Conservation (phyloP, 2,888 invertebrate species). For the Labia minor region DNA sequence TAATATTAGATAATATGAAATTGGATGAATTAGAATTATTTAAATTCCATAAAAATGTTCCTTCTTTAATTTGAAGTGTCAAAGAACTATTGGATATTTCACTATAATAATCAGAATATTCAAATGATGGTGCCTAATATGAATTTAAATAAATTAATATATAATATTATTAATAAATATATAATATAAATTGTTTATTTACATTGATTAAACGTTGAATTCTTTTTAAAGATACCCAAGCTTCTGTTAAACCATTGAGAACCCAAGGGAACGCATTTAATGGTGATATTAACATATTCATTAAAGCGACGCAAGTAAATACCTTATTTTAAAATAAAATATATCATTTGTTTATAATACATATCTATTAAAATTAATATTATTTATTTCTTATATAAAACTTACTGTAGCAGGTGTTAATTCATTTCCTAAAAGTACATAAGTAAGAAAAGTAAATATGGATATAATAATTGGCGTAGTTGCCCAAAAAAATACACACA, state of each 20-base stretch:
- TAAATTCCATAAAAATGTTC: neutral
- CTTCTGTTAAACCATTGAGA: slow-evolving; percentile 88
- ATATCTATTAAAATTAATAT: slow-evolving; percentile 15
- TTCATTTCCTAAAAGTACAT: slow-evolving; percentile 61
- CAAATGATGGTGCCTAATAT: neutral
- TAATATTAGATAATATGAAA: slow-evolving; percentile 32
- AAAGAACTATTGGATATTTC: neutral
- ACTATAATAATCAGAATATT: neutral
- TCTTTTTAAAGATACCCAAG: slow-evolving; percentile 85
- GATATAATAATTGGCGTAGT: slow-evolving; percentile 88
- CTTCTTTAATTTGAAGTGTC: neutral
- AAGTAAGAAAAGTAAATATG: slow-evolving; percentile 69
- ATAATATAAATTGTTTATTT: slow-evolving; percentile 32
- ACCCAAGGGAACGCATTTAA: slow-evolving; percentile 98
- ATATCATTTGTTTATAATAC: no score
- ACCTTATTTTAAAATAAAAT: no score
- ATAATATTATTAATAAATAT: slow-evolving; percentile 20
- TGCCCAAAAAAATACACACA: slow-evolving; percentile 98
- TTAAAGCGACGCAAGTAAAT: slow-evolving; percentile 86
- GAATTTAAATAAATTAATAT: neutral
- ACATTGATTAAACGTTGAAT: slow-evolving; percentile 73
- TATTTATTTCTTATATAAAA: neutral
- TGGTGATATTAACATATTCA: slow-evolving; percentile 92
- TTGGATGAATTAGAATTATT: neutral
- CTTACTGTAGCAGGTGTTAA: slow-evolving; percentile 74